Evolutionary conservation across 1,140 invertebrate genomes (phyloP).

Genomic region (Drosophila orena): DNA sequence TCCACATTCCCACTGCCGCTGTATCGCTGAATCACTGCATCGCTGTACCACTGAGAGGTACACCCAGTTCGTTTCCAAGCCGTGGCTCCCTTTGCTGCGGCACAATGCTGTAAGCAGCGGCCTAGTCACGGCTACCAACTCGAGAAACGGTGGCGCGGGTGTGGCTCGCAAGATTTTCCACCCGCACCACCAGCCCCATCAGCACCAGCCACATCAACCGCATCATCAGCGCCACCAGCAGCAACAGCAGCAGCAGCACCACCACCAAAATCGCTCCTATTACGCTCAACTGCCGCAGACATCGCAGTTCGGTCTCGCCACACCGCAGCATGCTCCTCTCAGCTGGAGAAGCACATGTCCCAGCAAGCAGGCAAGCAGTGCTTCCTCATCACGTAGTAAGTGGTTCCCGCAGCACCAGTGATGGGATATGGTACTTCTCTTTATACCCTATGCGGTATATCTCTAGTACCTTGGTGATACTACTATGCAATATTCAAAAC

Average conservation of each 20-base stretch:
- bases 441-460: no score
- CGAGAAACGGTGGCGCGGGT: constrained; percentile 26
- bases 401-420: constrained; percentile 15
- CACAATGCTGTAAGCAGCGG: constrained; percentile 24
- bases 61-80: background rate
- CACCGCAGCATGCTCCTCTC: background rate
- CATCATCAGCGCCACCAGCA: background rate
- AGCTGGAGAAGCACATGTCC: constrained; percentile 59
- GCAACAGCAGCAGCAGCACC: background rate
- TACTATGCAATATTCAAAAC: no score
- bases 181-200: constrained; percentile 9
- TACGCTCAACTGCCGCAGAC: constrained; percentile 19
- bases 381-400: constrained; percentile 21
- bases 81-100: constrained; percentile 17
- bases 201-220: background rate
- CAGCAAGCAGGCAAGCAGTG: constrained; percentile 19
- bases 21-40: no score
- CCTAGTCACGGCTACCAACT: constrained; percentile 27
- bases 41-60: background rate
- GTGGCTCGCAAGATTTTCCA: constrained; percentile 31
- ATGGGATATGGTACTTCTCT: background rate
- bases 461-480: no score
- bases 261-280: constrained; percentile 6
- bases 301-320: constrained; percentile 8
- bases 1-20: constrained; percentile 4